Evolutionary conservation across 1,140 invertebrate genomes (phyloP).

Genomic region (Pseudachorutes palmiensis): DNA sequence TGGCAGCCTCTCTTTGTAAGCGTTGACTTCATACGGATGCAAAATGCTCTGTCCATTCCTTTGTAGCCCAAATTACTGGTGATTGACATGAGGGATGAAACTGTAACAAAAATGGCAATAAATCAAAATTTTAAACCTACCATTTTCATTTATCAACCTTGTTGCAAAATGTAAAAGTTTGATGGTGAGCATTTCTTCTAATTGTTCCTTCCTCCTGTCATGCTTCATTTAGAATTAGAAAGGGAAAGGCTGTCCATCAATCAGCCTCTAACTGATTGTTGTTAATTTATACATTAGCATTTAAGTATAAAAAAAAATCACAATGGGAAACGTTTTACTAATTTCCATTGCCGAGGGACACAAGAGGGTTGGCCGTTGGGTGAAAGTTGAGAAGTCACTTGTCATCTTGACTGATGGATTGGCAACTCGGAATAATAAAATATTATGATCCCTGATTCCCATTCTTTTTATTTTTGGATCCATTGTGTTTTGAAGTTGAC

Average conservation of each 20-base stretch:
- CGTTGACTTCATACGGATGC: conserved; percentile 95
- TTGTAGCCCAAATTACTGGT: conserved; percentile 65
- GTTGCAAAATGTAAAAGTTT: no score
- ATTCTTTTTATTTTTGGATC: not conserved
- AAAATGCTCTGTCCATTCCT: conserved; percentile 85
- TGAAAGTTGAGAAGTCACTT: no score
- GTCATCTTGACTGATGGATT: not conserved
- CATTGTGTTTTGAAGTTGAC: conserved; percentile 4
- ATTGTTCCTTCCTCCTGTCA: not conserved
- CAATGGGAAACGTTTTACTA: not conserved
- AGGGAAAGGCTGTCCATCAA: not conserved
- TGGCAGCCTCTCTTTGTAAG: conserved; percentile 94
- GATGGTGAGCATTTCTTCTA: not conserved
- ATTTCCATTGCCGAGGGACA: no score
- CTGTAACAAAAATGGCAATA: conserved; percentile 46
- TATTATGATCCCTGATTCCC: not conserved
- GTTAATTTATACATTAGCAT: conserved; percentile 2
- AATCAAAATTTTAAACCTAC: not conserved
- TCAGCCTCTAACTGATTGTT: conserved; percentile 1
- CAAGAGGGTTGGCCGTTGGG: no score
- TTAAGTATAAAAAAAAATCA: no score
- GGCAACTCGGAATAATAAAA: not conserved
- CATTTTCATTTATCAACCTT: no score
- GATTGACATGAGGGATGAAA: conserved; percentile 77
- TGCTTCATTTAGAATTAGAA: not conserved